phyloP scores from a whole-genome alignment of 2,888 invertebrate species.

The Leptinotarsa haldemani region DNA sequence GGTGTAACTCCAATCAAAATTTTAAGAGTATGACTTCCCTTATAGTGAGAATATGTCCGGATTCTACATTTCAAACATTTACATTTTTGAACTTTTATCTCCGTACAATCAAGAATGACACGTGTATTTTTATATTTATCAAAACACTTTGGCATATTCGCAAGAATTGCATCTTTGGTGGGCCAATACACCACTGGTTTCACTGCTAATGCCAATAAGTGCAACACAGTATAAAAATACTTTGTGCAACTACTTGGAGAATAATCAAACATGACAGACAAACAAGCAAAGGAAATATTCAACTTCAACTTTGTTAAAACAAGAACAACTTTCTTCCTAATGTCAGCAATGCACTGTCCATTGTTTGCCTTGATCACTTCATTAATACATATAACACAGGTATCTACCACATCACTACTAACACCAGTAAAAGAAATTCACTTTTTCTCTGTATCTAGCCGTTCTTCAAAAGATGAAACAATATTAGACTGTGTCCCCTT shows the following conservation, averaged over 20 bases:
- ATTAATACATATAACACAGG: constrained; percentile 27
- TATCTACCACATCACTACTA: constrained; percentile 26
- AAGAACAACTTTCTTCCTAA: constrained; percentile 25
- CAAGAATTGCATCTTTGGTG: constrained; percentile 22
- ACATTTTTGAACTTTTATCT: constrained; percentile 26
- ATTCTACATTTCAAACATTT: constrained; percentile 28
- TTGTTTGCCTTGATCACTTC: constrained; percentile 23
- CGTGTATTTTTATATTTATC: constrained; percentile 23
- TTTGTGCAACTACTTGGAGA: constrained; percentile 26
- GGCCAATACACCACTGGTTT: constrained; percentile 26
- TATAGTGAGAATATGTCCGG: constrained; percentile 24
- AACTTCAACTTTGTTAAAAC: constrained; percentile 26
- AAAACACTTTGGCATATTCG: constrained; percentile 25
- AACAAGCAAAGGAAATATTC: constrained; percentile 30
- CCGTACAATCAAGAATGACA: constrained; percentile 26
- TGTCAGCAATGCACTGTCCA: constrained; percentile 20
- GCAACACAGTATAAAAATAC: constrained; percentile 27
- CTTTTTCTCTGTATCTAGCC: constrained; percentile 23
- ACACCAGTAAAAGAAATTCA: constrained; percentile 25
- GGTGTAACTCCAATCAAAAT: constrained; percentile 27
- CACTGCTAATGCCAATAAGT: constrained; percentile 26
- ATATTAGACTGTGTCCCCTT: constrained; percentile 26
- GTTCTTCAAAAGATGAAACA: constrained; percentile 12
- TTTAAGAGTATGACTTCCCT: constrained; percentile 20
- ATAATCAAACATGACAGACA: constrained; percentile 25